phyloP scores from a whole-genome alignment of 2,113 vertebrate genomes.

The Leptosomus discolor region DNA sequence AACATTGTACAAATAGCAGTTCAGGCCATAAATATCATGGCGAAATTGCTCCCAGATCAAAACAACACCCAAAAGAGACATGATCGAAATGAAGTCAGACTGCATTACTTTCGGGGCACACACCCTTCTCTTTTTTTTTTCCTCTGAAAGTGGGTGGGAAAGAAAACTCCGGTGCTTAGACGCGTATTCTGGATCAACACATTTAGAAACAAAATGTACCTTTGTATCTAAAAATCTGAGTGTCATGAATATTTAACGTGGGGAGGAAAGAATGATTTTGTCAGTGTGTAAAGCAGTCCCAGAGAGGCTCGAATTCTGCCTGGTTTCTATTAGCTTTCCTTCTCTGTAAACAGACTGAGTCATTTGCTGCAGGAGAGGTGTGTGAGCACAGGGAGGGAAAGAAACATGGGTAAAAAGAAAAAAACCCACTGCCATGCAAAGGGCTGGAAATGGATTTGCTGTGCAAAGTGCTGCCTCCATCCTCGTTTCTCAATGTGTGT shows the following conservation, averaged over 20 bases:
- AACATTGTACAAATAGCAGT: conserved; percentile 37
- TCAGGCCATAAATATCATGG: conserved; percentile 47
- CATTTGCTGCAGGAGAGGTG: conserved; percentile 60
- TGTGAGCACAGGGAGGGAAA: conserved; percentile 4
- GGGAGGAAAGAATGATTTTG: conserved; percentile 75
- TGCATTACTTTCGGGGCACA: not conserved
- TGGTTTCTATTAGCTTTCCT: conserved; percentile 75
- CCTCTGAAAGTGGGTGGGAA: not conserved
- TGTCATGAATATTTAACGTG: conserved; percentile 77
- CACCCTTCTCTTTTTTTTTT: not conserved
- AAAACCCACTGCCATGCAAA: not conserved
- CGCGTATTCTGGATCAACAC: conserved; percentile 63
- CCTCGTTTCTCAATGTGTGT: not conserved
- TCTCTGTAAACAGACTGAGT: conserved; percentile 75
- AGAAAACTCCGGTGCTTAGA: conserved; percentile 46
- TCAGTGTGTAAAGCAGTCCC: conserved; percentile 74
- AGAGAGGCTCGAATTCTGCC: conserved; percentile 72
- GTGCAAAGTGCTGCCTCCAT: not conserved
- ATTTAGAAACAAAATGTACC: conserved; percentile 79
- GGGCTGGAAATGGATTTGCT: not conserved
- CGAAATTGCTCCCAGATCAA: conserved; percentile 55
- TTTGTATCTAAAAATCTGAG: conserved; percentile 76
- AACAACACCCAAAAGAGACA: conserved; percentile 43
- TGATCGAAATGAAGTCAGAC: conserved; percentile 13
- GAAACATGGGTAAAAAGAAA: not conserved